Evolutionary conservation across 2,113 vertebrate species (phyloP), one percentile per base, ranked within the genome.

Genomic region (Emydocephalus ijimae): DNA sequence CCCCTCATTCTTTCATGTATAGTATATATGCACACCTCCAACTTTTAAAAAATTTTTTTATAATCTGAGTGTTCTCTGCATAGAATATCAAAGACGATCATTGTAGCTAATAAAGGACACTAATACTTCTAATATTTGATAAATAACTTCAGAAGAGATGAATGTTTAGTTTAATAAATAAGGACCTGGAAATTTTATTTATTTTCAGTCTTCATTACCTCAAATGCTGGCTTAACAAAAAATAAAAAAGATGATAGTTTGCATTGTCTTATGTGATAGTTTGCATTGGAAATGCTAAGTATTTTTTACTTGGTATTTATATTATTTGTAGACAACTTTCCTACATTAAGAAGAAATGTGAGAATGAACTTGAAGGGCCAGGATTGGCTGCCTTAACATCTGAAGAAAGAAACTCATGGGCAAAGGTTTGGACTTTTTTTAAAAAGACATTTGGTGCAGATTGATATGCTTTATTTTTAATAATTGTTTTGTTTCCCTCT

Each of bases 341-440:
- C 0, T 98, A 98, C 59, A 98, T 99, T 94, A 97, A 97, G 90
- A 91, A 98, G 89, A 96, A 94, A 74, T 99, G 99, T 95, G 97
- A 97, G 2, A 96, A 94, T 92, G 98, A 98, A 94, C 97, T 98
- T 29, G 96, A 97, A 20, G 99, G 99, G 45, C 98, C 98, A 0
- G 98, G 99, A 26, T 59, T 99, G 48, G 94, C 98, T 26, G 98
- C 97, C 26, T 97, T 99, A 74, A 99, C 99, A 93, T 97, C 98
- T 88, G 98, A 98, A 26, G 98, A 99, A 94, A 98, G 99, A 95
- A 99, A 98, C 7, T 97, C 93, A 29, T 99, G 99, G 99, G 99
- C 99, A 4, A 97, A 98, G 98, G 99, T 99, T 91, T 69, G 95
- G 93, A 61, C 54, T 96, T 91, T 8, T 74, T 50, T 52, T 57